Evolutionary conservation across 2,888 invertebrate species (phyloP).

Genomic region (Epirrhoe tristata): DNA sequence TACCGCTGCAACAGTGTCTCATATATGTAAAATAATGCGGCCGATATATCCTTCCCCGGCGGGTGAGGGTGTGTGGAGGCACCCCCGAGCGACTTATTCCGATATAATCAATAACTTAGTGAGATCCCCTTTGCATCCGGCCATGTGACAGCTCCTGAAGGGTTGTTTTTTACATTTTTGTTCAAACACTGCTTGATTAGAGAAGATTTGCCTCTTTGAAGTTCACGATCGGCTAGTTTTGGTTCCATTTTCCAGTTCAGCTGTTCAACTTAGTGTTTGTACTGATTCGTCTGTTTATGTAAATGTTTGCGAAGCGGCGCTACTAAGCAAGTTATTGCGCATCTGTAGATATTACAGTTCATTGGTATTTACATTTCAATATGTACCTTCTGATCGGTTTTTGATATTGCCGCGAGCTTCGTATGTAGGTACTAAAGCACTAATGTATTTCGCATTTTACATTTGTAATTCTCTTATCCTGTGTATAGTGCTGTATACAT

Average conservation of each 20-base stretch:
- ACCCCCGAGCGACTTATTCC: constrained; percentile 82
- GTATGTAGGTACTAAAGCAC: constrained; percentile 4
- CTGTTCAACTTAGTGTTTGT: constrained; percentile 66
- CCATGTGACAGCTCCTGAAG: constrained; percentile 81
- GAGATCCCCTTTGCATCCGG: constrained; percentile 85
- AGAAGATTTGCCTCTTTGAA: constrained; percentile 73
- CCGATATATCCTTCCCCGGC: constrained; percentile 79
- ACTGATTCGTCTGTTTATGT: constrained; percentile 62
- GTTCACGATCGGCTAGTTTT: constrained; percentile 70
- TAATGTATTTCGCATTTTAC: not conserved
- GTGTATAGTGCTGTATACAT: not conserved
- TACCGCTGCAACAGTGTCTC: constrained; percentile 79
- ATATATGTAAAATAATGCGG: constrained; percentile 85
- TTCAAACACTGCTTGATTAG: constrained; percentile 83
- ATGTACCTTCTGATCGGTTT: constrained; percentile 46
- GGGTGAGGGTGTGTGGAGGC: constrained; percentile 61
- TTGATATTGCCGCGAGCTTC: constrained; percentile 38
- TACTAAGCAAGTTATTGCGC: constrained; percentile 45
- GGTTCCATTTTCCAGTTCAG: constrained; percentile 57
- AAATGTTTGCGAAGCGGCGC: constrained; percentile 55
- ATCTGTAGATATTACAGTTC: constrained; percentile 45
- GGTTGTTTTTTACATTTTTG: constrained; percentile 73
- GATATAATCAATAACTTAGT: constrained; percentile 86
- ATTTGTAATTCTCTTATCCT: not conserved
- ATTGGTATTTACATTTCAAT: constrained; percentile 48